phyloP scores from a whole-genome alignment of 2,797 vertebrate species.

The Paramormyrops hopkinsi region DNA sequence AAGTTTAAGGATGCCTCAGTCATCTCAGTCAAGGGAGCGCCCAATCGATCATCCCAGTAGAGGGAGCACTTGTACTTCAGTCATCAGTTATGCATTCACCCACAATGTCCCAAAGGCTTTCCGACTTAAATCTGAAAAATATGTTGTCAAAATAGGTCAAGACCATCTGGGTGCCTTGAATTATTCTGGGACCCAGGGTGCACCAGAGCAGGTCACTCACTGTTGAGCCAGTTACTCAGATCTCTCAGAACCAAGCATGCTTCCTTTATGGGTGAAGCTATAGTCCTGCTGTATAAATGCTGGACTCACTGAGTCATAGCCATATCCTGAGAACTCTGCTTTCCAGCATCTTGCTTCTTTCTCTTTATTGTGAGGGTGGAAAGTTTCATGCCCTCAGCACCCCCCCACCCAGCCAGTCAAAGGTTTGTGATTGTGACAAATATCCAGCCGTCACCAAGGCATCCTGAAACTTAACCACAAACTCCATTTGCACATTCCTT shows the following conservation, averaged over 20 bases:
- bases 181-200: not conserved
- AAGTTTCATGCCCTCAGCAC: not conserved
- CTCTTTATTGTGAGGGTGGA: not conserved
- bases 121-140: not conserved
- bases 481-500: not conserved
- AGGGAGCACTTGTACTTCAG: not conserved
- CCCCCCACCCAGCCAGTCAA: not conserved
- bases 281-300: not conserved
- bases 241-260: not conserved
- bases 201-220: not conserved
- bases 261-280: not conserved
- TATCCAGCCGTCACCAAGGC: not conserved
- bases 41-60: not conserved
- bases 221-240: not conserved
- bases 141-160: not conserved
- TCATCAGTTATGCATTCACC: not conserved
- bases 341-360: not conserved
- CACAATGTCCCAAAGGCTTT: not conserved
- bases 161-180: not conserved
- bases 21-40: not conserved
- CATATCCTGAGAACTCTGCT: not conserved
- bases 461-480: conserved; percentile 24
- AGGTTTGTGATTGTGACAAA: not conserved
- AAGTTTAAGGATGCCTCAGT: conserved; percentile 12
- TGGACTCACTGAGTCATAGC: not conserved